Base-by-base conservation (phyloP, 1,140 invertebrate genomes). In the Papilio helenus region DNA sequence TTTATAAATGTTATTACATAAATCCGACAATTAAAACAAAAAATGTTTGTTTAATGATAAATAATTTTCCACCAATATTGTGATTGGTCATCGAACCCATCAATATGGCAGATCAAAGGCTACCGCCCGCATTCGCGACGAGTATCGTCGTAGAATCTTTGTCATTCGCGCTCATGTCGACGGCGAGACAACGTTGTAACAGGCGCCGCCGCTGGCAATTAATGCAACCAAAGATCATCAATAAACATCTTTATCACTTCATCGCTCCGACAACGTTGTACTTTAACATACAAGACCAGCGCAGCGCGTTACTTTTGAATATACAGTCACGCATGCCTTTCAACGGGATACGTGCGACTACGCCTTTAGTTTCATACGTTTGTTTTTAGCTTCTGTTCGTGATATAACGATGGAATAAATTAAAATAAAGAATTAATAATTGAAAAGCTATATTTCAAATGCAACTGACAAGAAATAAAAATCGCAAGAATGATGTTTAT, bases 191-290 rank as follows among this genome's bases (percentile, higher is more conserved):
- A 89, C 85, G 88, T 86, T 84, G 83, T 85, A 86, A 88, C 87
- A 91, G 90, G 92, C 88, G 90, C 91, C 92, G 91, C 91, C 90
- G 89, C 84, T 90, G 88, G 92, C 93, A 93, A 94, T 94, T 93
- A 94, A 92, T 90, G 90, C 90, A 88, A 88, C 88, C 85, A 86
- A 92, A 92, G 90, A 94, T 93, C 92, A 94, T 94, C 92, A 93
- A 92, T 94, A 94, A 94, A 92, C 90, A 92, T 87, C 88, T 93
- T 93, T 93, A 94, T 94, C 93, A 92, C 90, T 92, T 90, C 91
- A 94, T 94, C 92, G 88, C 87, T 85, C 87, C 88, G 90, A 92
- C 90, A 92, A 83, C 84, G 82, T 77, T 87, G 87, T 86, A 89
- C 87, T 90, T 89, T 87, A 90, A 88, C 85, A 89, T 87, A 89